A percentile compares a stretch with the other conserved stretches of the same genome.
phyloP scores from a whole-genome alignment of 2,888 invertebrate species.

The Leptopterna dolabrata region DNA sequence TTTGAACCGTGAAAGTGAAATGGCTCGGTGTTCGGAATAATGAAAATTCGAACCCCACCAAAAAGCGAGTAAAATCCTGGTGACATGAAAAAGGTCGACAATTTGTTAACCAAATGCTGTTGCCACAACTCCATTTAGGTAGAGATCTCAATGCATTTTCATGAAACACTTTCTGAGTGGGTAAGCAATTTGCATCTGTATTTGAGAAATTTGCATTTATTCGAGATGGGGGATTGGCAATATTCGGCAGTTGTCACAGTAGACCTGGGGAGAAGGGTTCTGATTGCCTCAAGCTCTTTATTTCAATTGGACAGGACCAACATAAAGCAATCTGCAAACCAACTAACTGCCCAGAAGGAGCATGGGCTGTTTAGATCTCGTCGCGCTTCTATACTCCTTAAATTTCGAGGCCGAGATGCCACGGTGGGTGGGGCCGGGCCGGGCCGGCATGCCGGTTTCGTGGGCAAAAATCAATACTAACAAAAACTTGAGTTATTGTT shows the following conservation, averaged over 20 bases:
- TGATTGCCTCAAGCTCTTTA: constrained; percentile 48
- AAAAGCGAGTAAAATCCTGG: constrained; percentile 59
- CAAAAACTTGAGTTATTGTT: too few species aligned
- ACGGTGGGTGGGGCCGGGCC: too few species aligned
- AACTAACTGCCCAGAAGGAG: not conserved
- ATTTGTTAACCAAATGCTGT: constrained; percentile 62
- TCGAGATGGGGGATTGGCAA: constrained; percentile 59
- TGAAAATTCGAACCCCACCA: constrained; percentile 57
- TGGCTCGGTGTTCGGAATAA: constrained; percentile 28
- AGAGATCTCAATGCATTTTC: constrained; percentile 62
- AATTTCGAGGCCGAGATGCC: too few species aligned
- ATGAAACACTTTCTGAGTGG: constrained; percentile 62
- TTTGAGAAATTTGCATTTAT: constrained; percentile 61
- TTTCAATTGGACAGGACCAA: constrained; percentile 55
- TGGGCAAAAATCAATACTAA: too few species aligned
- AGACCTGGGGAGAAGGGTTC: constrained; percentile 54
- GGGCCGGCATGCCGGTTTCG: too few species aligned
- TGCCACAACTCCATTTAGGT: constrained; percentile 61
- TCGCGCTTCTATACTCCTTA: not conserved
- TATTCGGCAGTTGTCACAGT: constrained; percentile 59
- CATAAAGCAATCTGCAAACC: constrained; percentile 56
- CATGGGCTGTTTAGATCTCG: not conserved
- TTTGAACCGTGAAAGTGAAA: not conserved
- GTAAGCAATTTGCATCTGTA: constrained; percentile 62
- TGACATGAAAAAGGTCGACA: constrained; percentile 59